Percentiles rank a stretch among this genome's conserved stretches.
These are phyloP conservation scores for Petrocephalus sullivani DNA, from an alignment of 2,797 vertebrate species.

Conservation along the genomic window DNA sequence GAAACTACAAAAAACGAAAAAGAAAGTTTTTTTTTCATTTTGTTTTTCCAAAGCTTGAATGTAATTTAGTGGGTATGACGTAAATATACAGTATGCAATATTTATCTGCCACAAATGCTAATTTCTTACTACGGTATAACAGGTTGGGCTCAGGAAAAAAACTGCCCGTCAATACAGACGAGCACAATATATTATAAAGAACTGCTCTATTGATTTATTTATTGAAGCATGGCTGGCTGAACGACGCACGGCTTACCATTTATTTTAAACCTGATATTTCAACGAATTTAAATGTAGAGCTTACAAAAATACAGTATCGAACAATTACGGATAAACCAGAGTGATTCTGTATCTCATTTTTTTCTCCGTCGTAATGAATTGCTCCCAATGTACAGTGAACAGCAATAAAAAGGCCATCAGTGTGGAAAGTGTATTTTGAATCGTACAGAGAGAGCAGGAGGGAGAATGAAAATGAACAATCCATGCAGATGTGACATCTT, in stretches of 20 bases:
- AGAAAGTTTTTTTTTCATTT: background rate
- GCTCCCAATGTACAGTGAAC: slow-evolving; percentile 6
- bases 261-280: background rate
- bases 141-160: background rate
- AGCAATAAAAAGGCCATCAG: slow-evolving; percentile 18
- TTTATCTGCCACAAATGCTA: background rate
- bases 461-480: background rate
- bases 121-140: background rate
- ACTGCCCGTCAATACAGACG: background rate
- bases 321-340: background rate
- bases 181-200: background rate
- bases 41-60: background rate
- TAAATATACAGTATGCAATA: background rate
- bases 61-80: background rate
- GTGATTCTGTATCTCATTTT: background rate
- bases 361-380: slow-evolving; percentile 8
- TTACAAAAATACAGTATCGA: background rate
- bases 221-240: background rate
- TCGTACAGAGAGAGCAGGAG: background rate
- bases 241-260: background rate
- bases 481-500: background rate
- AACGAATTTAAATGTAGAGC: background rate
- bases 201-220: background rate
- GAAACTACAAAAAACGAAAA: background rate
- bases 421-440: background rate